phyloP scores from a whole-genome alignment of 2,797 vertebrate species.

The Macropodus opercularis region DNA sequence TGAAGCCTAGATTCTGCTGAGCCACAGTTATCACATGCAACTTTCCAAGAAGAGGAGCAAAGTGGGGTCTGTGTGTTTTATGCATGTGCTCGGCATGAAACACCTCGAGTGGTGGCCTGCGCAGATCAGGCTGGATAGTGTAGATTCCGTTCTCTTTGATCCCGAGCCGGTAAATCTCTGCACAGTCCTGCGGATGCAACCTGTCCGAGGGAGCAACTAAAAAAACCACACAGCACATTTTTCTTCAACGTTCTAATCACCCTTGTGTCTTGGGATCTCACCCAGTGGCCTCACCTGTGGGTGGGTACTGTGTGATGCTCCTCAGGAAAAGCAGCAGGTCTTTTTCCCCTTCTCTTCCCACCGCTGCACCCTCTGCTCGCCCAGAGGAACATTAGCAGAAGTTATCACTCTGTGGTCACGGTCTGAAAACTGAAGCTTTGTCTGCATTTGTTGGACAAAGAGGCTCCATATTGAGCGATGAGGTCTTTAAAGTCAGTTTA shows the following conservation, averaged over 20 bases:
- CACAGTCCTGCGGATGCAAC: constrained; percentile 83
- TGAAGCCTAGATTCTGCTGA: constrained; percentile 38
- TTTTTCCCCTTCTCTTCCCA: constrained; percentile 80
- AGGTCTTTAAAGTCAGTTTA: constrained; percentile 36
- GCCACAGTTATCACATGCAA: constrained; percentile 43
- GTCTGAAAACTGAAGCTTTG: constrained; percentile 32
- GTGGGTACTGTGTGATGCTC: constrained; percentile 79
- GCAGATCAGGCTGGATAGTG: constrained; percentile 85
- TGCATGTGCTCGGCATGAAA: constrained; percentile 52
- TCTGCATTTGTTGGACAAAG: constrained; percentile 11
- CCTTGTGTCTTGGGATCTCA: neutral
- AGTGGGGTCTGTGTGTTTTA: constrained; percentile 42
- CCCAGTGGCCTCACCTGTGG: constrained; percentile 69
- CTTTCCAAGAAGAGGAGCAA: constrained; percentile 34
- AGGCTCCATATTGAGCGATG: constrained; percentile 22
- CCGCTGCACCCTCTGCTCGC: constrained; percentile 73
- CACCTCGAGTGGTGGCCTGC: constrained; percentile 83
- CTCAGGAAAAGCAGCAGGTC: constrained; percentile 82
- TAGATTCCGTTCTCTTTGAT: constrained; percentile 88
- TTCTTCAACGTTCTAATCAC: constrained; percentile 11
- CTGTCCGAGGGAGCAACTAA: constrained; percentile 74
- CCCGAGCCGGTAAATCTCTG: constrained; percentile 84
- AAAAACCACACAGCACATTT: constrained; percentile 36
- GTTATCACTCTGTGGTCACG: constrained; percentile 33
- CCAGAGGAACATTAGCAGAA: constrained; percentile 41